phyloP scores from a whole-genome alignment of 2,888 invertebrate genomes.

The Crematogaster levior region DNA sequence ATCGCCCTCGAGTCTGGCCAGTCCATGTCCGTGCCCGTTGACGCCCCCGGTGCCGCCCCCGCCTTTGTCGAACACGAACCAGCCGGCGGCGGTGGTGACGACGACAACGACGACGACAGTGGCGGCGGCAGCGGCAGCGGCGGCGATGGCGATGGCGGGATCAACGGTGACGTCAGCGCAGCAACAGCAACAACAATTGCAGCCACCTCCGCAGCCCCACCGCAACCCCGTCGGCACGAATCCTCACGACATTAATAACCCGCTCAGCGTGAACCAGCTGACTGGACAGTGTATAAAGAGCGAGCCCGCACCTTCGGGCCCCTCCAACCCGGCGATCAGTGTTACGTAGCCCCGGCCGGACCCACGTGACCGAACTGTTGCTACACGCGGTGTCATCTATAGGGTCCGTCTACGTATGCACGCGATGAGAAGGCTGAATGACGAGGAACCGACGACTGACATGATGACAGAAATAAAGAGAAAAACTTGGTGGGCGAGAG shows the following conservation, averaged over 20 bases:
- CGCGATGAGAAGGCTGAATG: slow-evolving; percentile 77
- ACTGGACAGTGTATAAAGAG: slow-evolving; percentile 90
- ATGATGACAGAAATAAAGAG: slow-evolving; percentile 8
- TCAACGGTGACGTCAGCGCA: slow-evolving; percentile 69
- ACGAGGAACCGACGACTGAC: slow-evolving; percentile 31
- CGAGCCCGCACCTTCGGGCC: slow-evolving; percentile 82
- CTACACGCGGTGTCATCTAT: slow-evolving; percentile 81
- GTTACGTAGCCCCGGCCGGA: slow-evolving; percentile 86
- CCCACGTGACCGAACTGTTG: slow-evolving; percentile 84
- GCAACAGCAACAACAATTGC: slow-evolving; percentile 79
- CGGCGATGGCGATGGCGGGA: slow-evolving; percentile 35
- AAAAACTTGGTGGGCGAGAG: not conserved
- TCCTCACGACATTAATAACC: slow-evolving; percentile 96
- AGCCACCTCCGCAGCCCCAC: slow-evolving; percentile 85
- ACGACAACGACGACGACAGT: slow-evolving; percentile 31
- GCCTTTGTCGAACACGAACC: slow-evolving; percentile 67
- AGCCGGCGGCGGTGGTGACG: slow-evolving; percentile 51
- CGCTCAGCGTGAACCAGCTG: slow-evolving; percentile 95
- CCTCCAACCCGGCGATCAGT: slow-evolving; percentile 85
- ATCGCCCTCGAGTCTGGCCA: slow-evolving; percentile 90
- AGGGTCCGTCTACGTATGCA: slow-evolving; percentile 83
- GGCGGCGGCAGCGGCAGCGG: not conserved
- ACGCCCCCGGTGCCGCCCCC: slow-evolving; percentile 83
- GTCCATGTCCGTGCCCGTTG: slow-evolving; percentile 87
- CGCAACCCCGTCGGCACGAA: slow-evolving; percentile 96